Evolutionary conservation across 2,113 vertebrate genomes (phyloP).

Genomic region (Leptosomus discolor): DNA sequence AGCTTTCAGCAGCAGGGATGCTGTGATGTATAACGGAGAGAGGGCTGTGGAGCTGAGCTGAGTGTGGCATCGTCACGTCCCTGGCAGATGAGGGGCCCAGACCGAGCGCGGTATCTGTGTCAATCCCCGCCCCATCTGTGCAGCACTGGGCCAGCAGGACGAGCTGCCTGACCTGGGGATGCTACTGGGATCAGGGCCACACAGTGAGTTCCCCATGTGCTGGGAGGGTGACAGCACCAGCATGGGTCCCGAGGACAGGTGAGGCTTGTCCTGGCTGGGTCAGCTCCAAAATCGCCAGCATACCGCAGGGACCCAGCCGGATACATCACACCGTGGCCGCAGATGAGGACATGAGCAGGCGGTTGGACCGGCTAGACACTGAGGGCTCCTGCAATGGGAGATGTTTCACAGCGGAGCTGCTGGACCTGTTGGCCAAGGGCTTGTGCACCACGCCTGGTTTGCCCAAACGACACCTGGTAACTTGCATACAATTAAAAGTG

Average conservation of each 20-base stretch:
- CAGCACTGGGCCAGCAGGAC: fast-evolving
- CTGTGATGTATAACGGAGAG: background rate
- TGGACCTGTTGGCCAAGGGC: background rate
- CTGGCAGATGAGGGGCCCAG: fast-evolving
- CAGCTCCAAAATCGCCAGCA: background rate
- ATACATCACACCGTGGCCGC: fast-evolving
- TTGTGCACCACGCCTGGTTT: fast-evolving
- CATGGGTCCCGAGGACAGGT: fast-evolving
- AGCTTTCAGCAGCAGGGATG: background rate
- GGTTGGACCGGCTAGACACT: fast-evolving
- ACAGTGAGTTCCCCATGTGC: fast-evolving
- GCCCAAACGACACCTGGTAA: background rate
- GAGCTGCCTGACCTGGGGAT: background rate
- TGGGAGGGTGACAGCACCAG: background rate
- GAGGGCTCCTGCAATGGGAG: background rate
- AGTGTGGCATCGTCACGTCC: fast-evolving
- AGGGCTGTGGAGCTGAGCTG: background rate
- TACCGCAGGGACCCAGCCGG: fast-evolving
- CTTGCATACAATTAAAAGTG: background rate
- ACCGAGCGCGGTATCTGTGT: fast-evolving
- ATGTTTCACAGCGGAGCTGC: background rate
- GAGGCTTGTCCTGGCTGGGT: background rate
- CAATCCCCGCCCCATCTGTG: fast-evolving
- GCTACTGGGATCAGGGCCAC: fast-evolving
- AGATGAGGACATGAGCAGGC: fast-evolving